These are phyloP conservation scores for Zaprionus bogoriensis DNA, from an alignment of 2,888 invertebrate species.

Conservation along the genomic window DNA sequence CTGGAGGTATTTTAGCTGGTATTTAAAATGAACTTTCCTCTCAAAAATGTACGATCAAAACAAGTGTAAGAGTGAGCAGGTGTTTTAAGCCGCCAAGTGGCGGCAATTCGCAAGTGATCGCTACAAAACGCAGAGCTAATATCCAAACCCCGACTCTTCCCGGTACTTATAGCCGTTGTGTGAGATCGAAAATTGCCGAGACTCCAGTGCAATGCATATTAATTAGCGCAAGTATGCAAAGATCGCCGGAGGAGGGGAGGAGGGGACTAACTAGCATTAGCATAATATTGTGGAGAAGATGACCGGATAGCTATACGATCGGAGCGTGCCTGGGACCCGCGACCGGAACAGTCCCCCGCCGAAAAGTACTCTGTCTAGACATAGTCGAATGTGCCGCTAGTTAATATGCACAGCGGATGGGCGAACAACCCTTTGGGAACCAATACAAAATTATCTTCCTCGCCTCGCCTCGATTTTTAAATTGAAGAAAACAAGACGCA, in stretches of 20 bases:
- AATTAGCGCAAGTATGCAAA: slow-evolving; percentile 60
- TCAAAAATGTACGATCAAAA: too few relatives aligned
- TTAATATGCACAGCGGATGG: slow-evolving; percentile 19
- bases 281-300: slow-evolving; percentile 34
- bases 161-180: slow-evolving; percentile 8
- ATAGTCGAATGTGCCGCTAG: slow-evolving; percentile 4
- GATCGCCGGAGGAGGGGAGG: background rate
- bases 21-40: too few relatives aligned
- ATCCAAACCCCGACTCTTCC: slow-evolving; percentile 13
- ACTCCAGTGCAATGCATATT: slow-evolving; percentile 46
- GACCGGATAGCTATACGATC: background rate
- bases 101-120: too few relatives aligned
- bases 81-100: too few relatives aligned
- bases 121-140: too few relatives aligned
- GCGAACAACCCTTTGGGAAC: slow-evolving; percentile 36
- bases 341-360: background rate
- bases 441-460: slow-evolving; percentile 19
- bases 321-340: background rate
- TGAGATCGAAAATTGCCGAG: slow-evolving; percentile 40
- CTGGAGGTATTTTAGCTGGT: too few relatives aligned
- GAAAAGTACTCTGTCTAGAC: background rate
- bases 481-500: slow-evolving; percentile 25
- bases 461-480: slow-evolving; percentile 46
- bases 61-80: too few relatives aligned
- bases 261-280: slow-evolving; percentile 42